Evolutionary conservation across 2,113 vertebrate genomes (phyloP).

Genomic region (Amphiprion percula): DNA sequence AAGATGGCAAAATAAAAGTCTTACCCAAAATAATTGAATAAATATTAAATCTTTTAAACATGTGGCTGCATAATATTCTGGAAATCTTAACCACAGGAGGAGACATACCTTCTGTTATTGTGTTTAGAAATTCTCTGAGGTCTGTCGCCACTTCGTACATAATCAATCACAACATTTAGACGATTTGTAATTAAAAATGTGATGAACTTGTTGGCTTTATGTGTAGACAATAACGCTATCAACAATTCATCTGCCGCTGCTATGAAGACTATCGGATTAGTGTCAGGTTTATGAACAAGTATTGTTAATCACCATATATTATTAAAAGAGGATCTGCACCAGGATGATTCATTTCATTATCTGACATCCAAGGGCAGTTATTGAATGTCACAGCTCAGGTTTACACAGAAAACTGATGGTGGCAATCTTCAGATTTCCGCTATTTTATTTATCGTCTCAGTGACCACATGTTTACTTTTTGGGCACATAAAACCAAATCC

Average conservation of each 20-base stretch:
- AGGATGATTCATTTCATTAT: background rate
- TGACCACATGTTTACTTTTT: background rate
- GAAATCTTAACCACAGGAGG: background rate
- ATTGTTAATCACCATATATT: constrained; percentile 18
- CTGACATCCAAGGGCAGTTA: background rate
- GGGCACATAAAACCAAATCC: background rate
- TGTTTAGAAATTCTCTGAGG: background rate
- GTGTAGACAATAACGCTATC: constrained; percentile 19
- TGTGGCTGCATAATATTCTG: background rate
- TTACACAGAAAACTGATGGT: background rate
- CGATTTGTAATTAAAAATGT: constrained; percentile 18
- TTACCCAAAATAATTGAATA: background rate
- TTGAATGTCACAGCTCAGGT: background rate
- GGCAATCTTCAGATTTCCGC: background rate
- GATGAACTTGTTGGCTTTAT: constrained; percentile 39
- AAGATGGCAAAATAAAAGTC: background rate
- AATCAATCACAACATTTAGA: constrained; percentile 32
- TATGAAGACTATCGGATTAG: background rate
- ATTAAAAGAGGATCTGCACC: constrained; percentile 12
- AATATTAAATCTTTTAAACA: too few relatives aligned
- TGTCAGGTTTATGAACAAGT: constrained; percentile 10
- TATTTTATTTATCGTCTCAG: background rate
- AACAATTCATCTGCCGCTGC: constrained; percentile 5
- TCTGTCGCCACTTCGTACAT: background rate
- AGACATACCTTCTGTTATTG: too few relatives aligned